Evolutionary conservation across 1,140 invertebrate genomes (phyloP).

Genomic region (Megalonaias nervosa): DNA sequence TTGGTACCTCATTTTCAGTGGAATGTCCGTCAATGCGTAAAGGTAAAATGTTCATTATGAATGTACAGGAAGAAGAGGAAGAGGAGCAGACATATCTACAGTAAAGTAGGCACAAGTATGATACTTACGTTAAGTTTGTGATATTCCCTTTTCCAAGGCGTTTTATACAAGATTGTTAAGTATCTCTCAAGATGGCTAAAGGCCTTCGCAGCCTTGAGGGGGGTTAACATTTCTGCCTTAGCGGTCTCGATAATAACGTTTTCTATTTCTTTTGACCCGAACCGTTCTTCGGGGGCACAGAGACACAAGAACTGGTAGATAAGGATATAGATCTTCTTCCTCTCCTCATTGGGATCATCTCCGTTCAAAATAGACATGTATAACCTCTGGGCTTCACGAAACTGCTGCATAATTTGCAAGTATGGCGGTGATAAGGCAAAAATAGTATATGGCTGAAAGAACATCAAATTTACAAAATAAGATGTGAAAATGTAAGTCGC

Average conservation of each 20-base stretch:
- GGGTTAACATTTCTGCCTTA: constrained; percentile 18
- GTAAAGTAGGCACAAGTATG: neutral
- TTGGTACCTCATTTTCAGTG: too few species aligned
- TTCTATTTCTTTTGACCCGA: constrained; percentile 24
- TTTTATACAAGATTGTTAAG: constrained; percentile 37
- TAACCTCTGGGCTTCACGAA: too few species aligned
- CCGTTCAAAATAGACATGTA: too few species aligned
- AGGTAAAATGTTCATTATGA: neutral
- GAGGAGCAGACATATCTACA: neutral
- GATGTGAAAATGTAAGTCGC: too few species aligned
- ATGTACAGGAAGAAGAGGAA: neutral
- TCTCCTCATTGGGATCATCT: neutral
- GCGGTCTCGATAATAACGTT: constrained; percentile 36
- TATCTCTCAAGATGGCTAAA: constrained; percentile 48
- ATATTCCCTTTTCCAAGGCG: constrained; percentile 55
- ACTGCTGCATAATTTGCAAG: too few species aligned
- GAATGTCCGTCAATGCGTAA: too few species aligned
- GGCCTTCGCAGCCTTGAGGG: constrained; percentile 30
- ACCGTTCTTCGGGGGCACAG: constrained; percentile 10
- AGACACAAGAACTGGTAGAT: constrained; percentile 15
- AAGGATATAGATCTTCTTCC: constrained; percentile 1
- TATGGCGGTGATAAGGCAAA: too few species aligned
- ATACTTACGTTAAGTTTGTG: constrained; percentile 43
- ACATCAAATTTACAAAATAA: too few species aligned
- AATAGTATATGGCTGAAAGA: too few species aligned